Percentiles rank a stretch among this genome's conserved stretches.
Evolutionary conservation across 2,113 vertebrate genomes (phyloP).

Genomic region (Onychorhynchus coronatus): DNA sequence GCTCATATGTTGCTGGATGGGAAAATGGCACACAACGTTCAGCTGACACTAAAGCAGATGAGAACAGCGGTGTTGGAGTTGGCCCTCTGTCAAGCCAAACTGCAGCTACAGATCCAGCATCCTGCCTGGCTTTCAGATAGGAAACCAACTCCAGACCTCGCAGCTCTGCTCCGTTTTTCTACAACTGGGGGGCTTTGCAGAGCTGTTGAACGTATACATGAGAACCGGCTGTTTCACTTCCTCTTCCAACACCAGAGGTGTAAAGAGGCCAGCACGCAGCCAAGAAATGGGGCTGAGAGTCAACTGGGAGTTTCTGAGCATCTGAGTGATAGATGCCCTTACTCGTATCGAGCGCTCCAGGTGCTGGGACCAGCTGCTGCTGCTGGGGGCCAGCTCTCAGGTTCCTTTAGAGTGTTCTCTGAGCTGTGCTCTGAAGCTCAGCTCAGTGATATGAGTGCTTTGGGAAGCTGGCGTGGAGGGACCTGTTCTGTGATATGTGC

Average conservation of each 20-base stretch:
- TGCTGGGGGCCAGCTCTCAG: neutral
- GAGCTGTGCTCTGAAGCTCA: neutral
- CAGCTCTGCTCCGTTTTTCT: constrained; percentile 3
- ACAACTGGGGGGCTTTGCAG: neutral
- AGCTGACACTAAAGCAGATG: neutral
- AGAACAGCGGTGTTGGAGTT: neutral
- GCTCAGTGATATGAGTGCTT: neutral
- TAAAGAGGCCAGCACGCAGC: neutral
- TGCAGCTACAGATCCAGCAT: neutral
- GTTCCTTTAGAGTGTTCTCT: neutral
- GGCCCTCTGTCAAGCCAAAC: constrained; percentile 7
- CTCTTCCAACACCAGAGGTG: constrained; percentile 24
- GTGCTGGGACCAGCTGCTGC: neutral
- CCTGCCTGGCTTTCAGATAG: constrained; percentile 20
- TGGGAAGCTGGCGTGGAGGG: neutral
- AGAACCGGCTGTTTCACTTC: constrained; percentile 10
- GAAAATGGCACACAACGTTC: neutral
- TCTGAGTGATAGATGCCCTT: neutral
- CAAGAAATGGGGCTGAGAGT: neutral
- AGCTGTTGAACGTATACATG: neutral
- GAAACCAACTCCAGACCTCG: constrained; percentile 26
- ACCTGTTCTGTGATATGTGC: neutral
- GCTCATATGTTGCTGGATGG: neutral
- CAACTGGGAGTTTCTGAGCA: constrained; percentile 5
- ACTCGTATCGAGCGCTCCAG: rapidly evolving